Conservation (phyloP, 2,888 invertebrate species). For the Frankliniella fusca region DNA sequence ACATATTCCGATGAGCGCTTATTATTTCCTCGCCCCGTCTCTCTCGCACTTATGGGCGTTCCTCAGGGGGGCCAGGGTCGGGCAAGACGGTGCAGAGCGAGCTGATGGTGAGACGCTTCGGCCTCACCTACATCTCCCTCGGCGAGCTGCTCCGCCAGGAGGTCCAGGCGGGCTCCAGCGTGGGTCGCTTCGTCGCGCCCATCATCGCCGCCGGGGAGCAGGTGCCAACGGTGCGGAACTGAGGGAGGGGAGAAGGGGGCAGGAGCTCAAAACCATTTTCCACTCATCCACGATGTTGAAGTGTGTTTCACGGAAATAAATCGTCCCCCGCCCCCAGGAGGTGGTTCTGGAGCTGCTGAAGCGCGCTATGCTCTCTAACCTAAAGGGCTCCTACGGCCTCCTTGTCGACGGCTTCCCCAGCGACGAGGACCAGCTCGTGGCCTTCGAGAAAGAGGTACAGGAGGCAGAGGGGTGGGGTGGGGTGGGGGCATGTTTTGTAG, state of each 20-base stretch:
- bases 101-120: neutral
- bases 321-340: neutral
- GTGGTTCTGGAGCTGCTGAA: neutral
- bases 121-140: slow-evolving; percentile 2
- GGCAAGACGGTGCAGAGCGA: slow-evolving; percentile 15
- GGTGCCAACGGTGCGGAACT: neutral
- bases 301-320: neutral
- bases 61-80: neutral
- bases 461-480: too few relatives aligned
- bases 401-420: slow-evolving; percentile 1
- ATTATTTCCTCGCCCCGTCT: too few relatives aligned
- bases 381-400: neutral
- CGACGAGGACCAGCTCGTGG: neutral
- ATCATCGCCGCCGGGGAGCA: neutral
- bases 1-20: too few relatives aligned
- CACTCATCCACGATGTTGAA: too few relatives aligned
- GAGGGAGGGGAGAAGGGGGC: neutral
- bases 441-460: neutral
- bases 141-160: slow-evolving; percentile 1
- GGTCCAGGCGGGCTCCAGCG: neutral
- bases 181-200: neutral
- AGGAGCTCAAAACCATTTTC: neutral
- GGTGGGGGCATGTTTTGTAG: too few relatives aligned
- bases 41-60: too few relatives aligned
- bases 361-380: neutral